phyloP scores from a whole-genome alignment of 2,113 vertebrate genomes.

The Australoheros scitulus region DNA sequence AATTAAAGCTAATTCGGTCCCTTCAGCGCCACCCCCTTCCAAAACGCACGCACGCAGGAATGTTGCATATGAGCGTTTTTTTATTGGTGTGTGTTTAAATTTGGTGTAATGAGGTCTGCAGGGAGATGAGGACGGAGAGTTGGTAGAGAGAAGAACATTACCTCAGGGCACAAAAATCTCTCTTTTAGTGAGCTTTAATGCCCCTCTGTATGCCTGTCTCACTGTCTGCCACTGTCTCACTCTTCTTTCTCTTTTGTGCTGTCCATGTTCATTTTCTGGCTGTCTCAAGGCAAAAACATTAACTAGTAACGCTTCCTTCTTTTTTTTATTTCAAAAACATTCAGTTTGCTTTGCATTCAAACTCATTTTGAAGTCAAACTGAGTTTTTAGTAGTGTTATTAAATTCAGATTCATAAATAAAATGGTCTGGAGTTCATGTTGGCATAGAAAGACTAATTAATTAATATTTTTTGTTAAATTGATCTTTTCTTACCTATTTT shows the following conservation, averaged over 20 bases:
- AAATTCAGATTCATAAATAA: background rate
- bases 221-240: background rate
- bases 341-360: background rate
- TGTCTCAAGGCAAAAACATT: background rate
- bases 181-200: slow-evolving; percentile 78
- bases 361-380: background rate
- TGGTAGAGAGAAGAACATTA: slow-evolving; percentile 90
- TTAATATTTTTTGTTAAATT: background rate
- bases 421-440: background rate
- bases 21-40: slow-evolving; percentile 40
- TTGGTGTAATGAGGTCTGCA: slow-evolving; percentile 92
- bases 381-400: background rate
- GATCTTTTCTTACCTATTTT: background rate
- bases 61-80: background rate
- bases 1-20: slow-evolving; percentile 89
- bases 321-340: background rate
- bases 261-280: background rate
- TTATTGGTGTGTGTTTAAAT: slow-evolving; percentile 72
- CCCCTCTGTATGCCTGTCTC: slow-evolving; percentile 50
- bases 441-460: background rate
- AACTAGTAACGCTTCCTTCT: background rate
- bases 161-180: slow-evolving; percentile 80
- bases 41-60: slow-evolving; percentile 3
- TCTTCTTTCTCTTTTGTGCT: background rate
- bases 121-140: slow-evolving; percentile 82